These are phyloP conservation scores for Odontesthes bonariensis DNA, from an alignment of 2,113 vertebrate genomes.

Conservation along the genomic window DNA sequence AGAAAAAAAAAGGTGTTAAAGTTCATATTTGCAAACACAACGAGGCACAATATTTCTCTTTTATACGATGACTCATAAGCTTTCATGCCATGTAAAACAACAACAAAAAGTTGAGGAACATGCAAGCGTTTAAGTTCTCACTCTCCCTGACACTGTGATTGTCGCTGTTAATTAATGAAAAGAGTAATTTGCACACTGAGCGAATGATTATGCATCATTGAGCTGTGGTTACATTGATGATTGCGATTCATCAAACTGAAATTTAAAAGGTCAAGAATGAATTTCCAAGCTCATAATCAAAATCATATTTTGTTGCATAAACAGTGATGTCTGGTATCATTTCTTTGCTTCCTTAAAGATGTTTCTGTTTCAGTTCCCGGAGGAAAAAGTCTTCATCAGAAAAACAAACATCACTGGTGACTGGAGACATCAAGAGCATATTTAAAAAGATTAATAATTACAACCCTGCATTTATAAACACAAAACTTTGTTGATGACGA, in stretches of 20 bases:
- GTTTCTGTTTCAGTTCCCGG: neutral
- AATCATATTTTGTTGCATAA: neutral
- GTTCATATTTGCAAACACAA: neutral
- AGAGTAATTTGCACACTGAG: constrained; percentile 18
- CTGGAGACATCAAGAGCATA: neutral
- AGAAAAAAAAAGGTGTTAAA: neutral
- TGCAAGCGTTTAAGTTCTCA: neutral
- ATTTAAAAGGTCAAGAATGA: constrained; percentile 22
- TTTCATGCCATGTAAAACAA: neutral
- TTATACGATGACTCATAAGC: neutral
- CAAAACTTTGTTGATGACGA: neutral
- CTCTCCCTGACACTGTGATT: constrained; percentile 14
- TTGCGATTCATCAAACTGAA: constrained; percentile 4
- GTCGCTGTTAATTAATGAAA: constrained; percentile 24
- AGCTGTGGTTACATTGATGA: constrained; percentile 19
- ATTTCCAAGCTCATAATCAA: neutral
- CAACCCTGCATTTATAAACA: neutral
- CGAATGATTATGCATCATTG: constrained; percentile 11
- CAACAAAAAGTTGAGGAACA: neutral
- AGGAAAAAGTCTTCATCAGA: neutral
- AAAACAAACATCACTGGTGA: neutral
- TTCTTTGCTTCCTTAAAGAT: neutral
- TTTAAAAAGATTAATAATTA: neutral
- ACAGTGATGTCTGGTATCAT: neutral
- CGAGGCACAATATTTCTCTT: neutral